phyloP scores from a whole-genome alignment of 2,113 vertebrate species.

The Isurus oxyrinchus region DNA sequence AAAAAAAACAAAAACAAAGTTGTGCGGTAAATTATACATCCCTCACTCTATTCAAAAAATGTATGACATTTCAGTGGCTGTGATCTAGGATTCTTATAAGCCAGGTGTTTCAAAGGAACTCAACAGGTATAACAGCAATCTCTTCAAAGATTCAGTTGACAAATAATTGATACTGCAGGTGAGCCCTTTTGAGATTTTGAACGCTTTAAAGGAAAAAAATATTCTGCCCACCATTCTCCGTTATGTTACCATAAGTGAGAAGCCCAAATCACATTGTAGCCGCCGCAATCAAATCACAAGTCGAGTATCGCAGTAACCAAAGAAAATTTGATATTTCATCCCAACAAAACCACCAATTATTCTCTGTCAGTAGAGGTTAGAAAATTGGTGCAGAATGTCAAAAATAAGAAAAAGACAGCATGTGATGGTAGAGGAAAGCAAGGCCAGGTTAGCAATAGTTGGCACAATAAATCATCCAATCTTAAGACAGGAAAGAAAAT shows the following conservation, averaged over 20 bases:
- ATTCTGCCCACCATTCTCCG: background rate
- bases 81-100: background rate
- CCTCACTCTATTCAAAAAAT: background rate
- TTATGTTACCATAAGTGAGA: background rate
- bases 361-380: background rate
- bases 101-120: background rate
- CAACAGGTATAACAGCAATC: background rate
- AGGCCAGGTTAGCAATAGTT: background rate
- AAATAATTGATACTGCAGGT: background rate
- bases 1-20: conserved; percentile 5
- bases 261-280: background rate
- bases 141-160: background rate
- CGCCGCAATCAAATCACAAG: background rate
- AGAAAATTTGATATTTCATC: background rate
- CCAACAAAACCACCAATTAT: background rate
- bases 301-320: background rate
- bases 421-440: background rate
- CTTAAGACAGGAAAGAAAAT: background rate
- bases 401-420: background rate
- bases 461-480: background rate
- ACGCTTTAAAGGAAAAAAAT: background rate
- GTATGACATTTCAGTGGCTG: background rate
- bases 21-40: background rate
- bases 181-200: background rate
- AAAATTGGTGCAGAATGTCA: background rate